These are phyloP conservation scores for Lepilemur ruficaudatus DNA, from an alignment of 2,797 vertebrate genomes.

Conservation along the genomic window DNA sequence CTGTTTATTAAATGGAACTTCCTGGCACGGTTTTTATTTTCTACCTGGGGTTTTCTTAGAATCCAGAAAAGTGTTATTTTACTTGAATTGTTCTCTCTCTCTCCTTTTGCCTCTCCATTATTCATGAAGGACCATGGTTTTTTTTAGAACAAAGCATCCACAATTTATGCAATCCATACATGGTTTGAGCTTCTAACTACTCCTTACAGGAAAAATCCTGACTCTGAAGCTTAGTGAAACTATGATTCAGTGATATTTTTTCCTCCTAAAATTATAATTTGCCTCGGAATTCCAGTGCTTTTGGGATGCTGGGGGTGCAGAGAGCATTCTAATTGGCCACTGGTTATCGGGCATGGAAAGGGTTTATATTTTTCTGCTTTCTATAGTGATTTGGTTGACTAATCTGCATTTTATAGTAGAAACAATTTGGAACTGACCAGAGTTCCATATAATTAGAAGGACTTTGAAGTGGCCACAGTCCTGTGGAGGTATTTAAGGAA, in stretches of 20 bases:
- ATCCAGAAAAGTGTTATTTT: conserved; percentile 18
- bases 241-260: conserved; percentile 52
- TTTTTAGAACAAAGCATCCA: conserved; percentile 39
- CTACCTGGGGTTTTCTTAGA: conserved; percentile 13
- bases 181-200: not conserved
- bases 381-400: not conserved
- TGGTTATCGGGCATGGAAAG: not conserved
- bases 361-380: not conserved
- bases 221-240: conserved; percentile 49
- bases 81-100: not conserved
- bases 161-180: conserved; percentile 21
- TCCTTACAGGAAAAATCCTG: conserved; percentile 32
- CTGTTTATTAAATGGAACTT: not conserved
- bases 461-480: not conserved
- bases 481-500: not conserved
- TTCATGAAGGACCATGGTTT: not conserved
- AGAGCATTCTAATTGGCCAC: not conserved
- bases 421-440: not conserved
- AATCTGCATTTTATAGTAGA: not conserved
- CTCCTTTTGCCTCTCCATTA: not conserved
- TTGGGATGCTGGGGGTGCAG: not conserved
- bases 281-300: conserved; percentile 42
- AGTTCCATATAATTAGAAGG: not conserved
- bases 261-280: conserved; percentile 46
- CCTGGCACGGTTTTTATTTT: not conserved